Percentiles rank a stretch among this genome's conserved stretches.
Evolutionary conservation across 2,797 vertebrate genomes (phyloP).

Genomic region (Erpetoichthys calabaricus): DNA sequence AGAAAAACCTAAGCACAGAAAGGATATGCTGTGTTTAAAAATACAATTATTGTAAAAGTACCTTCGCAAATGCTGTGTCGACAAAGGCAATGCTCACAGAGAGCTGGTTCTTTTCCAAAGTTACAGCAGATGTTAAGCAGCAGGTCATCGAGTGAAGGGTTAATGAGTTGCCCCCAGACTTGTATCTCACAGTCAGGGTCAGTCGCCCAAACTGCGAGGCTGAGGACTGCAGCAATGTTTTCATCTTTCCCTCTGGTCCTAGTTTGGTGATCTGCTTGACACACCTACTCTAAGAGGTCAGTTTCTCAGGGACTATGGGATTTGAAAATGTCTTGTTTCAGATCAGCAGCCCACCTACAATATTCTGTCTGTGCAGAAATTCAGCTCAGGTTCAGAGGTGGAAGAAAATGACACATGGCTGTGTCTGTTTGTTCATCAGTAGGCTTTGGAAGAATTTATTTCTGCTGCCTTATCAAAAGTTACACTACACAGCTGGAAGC

Average conservation of each 20-base stretch:
- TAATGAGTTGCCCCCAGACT: conserved; percentile 38
- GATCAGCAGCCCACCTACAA: conserved; percentile 16
- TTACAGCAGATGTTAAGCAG: conserved; percentile 40
- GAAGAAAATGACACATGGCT: conserved; percentile 2
- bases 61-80: conserved; percentile 25
- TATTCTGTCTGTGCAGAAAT: not conserved
- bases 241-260: conserved; percentile 36
- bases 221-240: conserved; percentile 27
- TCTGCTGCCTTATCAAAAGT: conserved; percentile 24
- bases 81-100: conserved; percentile 37
- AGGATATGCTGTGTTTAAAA: too few species aligned
- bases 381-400: conserved; percentile 24
- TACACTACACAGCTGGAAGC: conserved; percentile 37
- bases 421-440: conserved; percentile 1
- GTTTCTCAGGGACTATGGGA: conserved; percentile 34
- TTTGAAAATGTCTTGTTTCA: conserved; percentile 25
- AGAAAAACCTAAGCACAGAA: too few species aligned
- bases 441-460: conserved; percentile 29
- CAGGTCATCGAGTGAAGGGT: conserved; percentile 37
- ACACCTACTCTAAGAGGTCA: conserved; percentile 45
- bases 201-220: conserved; percentile 25
- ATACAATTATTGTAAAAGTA: too few species aligned
- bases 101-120: conserved; percentile 45
- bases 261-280: conserved; percentile 25
- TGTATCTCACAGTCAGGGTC: conserved; percentile 42